These are phyloP conservation scores for Centropristis striata DNA, from an alignment of 2,113 vertebrate genomes.

Conservation along the genomic window DNA sequence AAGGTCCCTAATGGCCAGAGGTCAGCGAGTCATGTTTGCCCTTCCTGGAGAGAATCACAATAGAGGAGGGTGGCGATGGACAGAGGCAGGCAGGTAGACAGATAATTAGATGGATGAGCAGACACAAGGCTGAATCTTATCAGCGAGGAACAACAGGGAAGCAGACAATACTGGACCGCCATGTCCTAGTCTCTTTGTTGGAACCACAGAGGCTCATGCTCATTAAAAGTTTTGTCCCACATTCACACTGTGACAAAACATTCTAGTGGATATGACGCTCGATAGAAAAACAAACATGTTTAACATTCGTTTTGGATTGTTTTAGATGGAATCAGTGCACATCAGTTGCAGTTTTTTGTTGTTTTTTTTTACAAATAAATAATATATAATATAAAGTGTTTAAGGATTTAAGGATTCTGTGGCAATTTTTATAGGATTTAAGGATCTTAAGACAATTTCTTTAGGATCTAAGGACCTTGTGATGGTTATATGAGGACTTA, in stretches of 20 bases:
- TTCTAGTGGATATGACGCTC: background rate
- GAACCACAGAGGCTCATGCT: constrained; percentile 39
- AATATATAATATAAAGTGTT: background rate
- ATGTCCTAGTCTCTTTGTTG: constrained; percentile 58
- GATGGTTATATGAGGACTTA: background rate
- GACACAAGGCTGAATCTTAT: constrained; percentile 71
- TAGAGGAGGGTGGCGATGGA: constrained; percentile 75
- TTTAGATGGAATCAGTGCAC: background rate
- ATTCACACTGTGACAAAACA: constrained; percentile 26
- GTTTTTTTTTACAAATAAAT: background rate
- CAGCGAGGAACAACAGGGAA: constrained; percentile 71
- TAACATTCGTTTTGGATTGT: background rate
- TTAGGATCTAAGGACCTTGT: background rate
- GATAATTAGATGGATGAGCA: constrained; percentile 74
- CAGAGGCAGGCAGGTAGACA: constrained; percentile 75
- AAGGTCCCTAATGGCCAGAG: constrained; percentile 80
- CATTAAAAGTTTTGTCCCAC: constrained; percentile 49
- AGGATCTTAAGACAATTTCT: background rate
- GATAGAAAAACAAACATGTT: constrained; percentile 13
- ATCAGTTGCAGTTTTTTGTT: background rate
- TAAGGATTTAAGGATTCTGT: too few species aligned
- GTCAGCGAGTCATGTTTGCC: constrained; percentile 86
- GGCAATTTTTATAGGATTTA: too few species aligned
- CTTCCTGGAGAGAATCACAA: constrained; percentile 83
- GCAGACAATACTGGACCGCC: constrained; percentile 50